Evolutionary conservation across 1,140 invertebrate genomes (phyloP).

Genomic region (Drosophila cardini): DNA sequence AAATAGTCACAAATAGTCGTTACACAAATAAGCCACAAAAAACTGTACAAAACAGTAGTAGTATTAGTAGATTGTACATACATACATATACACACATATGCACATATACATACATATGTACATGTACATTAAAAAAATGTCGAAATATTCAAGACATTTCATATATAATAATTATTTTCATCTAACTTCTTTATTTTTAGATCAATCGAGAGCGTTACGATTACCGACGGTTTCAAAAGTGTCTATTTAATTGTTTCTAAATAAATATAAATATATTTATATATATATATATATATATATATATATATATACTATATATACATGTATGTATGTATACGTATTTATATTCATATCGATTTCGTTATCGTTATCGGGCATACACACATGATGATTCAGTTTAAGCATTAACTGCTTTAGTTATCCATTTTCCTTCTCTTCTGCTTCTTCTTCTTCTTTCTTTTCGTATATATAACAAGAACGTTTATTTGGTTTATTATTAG

Average conservation of each 20-base stretch:
- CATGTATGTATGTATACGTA: conserved; percentile 43
- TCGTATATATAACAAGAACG: conserved; percentile 77
- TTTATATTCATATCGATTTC: conserved; percentile 50
- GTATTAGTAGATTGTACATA: conserved; percentile 50
- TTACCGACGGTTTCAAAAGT: conserved; percentile 79
- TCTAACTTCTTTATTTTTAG: no score
- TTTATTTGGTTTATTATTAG: conserved; percentile 40
- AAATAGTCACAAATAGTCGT: conserved; percentile 67
- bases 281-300: conserved; percentile 41
- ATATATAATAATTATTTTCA: no score
- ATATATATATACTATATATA: conserved; percentile 30
- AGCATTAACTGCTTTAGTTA: conserved; percentile 4
- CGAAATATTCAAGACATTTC: no score
- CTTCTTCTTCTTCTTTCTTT: conserved; percentile 42
- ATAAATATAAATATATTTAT: conserved; percentile 42
- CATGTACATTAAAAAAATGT: conserved; percentile 64
- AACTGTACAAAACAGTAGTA: conserved; percentile 52
- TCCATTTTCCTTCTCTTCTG: conserved; percentile 4
- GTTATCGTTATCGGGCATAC: conserved; percentile 61
- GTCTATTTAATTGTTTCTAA: conserved; percentile 55
- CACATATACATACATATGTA: no score
- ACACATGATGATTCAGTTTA: conserved; percentile 70
- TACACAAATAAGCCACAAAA: conserved; percentile 82
- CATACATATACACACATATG: no score
- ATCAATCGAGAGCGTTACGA: conserved; percentile 37